Base-by-base conservation (phyloP, 2,113 vertebrate species). In the Odocoileus hemionus region DNA sequence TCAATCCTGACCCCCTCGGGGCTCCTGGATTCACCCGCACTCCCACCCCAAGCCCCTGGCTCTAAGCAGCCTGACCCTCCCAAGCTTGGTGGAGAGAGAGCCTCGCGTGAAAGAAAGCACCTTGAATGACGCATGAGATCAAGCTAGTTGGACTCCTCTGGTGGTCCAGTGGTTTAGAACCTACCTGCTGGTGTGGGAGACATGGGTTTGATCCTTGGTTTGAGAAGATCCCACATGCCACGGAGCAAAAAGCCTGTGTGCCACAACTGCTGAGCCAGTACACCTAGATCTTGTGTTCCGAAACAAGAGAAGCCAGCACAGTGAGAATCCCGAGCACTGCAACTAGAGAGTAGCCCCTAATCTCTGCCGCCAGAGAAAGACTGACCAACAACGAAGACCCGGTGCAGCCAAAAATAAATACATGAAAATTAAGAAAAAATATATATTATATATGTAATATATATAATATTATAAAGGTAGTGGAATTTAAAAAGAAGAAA, bases 41-140 rank as follows among this genome's bases (percentile, higher is more conserved):
- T 1, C 17, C 9, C 0, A 2, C 1, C 5, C 8, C 9, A 0
- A 0, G 0, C 12, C 17, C 28, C 80, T 23, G 3, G 52, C 30
- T 50, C 36, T 60, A 25, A 6, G 33, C 16, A 55, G 64, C 25
- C 28, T 39, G 67, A 61, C 5, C 28, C 13, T 88, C 50, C 43
- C 21, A 9, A 21, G 9, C 45, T 33, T 55, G 36, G 26, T 12
- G 21, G 64, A 79, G 15, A 33, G 33, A 54, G 28, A 58, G 25
- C 26, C n/a, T 93, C 23, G 1, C 7, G 47, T 36, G 23, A 79
- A 28, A 43, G 58, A 52, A 74, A 33, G 60, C 33, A 36, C 26
- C 6, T 45, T 74, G 55, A 82, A 58, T 11, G 23, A 79, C 43
- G 16, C 7, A 1, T 43, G 43, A 64, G 83, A 21, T 33, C 94